Conservation (phyloP, 2,888 invertebrate genomes). For the Cataglyphis cursor region DNA sequence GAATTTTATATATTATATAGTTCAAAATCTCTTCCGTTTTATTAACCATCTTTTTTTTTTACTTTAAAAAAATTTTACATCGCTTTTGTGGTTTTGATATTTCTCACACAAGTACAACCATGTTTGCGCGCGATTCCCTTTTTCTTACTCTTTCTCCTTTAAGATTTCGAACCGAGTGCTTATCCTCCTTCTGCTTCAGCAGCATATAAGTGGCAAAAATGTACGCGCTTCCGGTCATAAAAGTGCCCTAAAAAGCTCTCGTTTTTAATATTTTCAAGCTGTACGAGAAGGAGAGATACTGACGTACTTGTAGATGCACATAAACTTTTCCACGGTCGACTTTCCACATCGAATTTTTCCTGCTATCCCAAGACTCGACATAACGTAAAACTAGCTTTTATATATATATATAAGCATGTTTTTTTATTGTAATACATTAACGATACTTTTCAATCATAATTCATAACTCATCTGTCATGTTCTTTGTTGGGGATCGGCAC, state of each 20-base stretch:
- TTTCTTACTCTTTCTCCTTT: background rate
- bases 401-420: background rate
- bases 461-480: conserved; percentile 49
- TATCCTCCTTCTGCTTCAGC: background rate
- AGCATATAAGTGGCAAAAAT: conserved; percentile 61
- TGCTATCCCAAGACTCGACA: conserved; percentile 46
- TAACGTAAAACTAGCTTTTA: conserved; percentile 56
- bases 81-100: background rate
- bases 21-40: background rate
- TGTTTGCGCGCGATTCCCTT: background rate
- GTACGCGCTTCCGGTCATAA: conserved; percentile 75
- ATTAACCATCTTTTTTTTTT: conserved; percentile 5
- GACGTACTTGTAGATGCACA: conserved; percentile 66
- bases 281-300: conserved; percentile 58
- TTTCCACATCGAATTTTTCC: conserved; percentile 79
- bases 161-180: conserved; percentile 40
- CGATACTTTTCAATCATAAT: conserved; percentile 20
- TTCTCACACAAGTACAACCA: background rate
- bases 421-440: conserved; percentile 39
- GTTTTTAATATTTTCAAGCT: conserved; percentile 80
- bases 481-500: conserved; percentile 33
- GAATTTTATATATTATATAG: background rate
- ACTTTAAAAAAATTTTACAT: background rate
- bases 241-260: conserved; percentile 77
- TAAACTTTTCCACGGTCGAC: conserved; percentile 76